Percentiles rank a stretch among this genome's conserved stretches.
These are phyloP conservation scores for Megaptera novaeangliae DNA, from an alignment of 2,113 vertebrate species.

Conservation along the genomic window DNA sequence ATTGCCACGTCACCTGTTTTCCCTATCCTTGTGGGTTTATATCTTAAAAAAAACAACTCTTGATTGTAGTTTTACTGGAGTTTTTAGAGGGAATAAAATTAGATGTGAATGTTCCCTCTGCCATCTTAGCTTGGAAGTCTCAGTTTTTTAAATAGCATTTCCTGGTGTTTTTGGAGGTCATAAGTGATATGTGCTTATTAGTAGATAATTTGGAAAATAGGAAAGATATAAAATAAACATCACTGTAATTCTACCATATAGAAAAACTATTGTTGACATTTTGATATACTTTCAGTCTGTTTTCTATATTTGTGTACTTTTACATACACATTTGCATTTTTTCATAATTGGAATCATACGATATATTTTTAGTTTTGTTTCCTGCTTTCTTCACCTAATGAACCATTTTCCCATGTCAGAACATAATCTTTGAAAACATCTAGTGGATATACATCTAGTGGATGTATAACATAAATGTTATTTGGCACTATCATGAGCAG, in stretches of 20 bases:
- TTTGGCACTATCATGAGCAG: background rate
- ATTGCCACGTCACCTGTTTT: background rate
- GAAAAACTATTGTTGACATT: background rate
- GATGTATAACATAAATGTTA: background rate
- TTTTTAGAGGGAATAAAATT: background rate
- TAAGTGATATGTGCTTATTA: background rate
- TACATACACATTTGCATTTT: background rate
- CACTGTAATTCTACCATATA: background rate
- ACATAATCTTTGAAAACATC: background rate
- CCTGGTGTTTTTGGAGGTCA: background rate
- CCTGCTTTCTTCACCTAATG: background rate
- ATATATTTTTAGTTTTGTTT: conserved; percentile 3
- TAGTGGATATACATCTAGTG: background rate
- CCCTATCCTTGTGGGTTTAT: background rate
- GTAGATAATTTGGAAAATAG: background rate
- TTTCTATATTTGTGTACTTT: background rate
- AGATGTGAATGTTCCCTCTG: background rate
- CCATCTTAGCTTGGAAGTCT: background rate
- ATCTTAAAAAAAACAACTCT: background rate
- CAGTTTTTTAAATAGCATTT: background rate
- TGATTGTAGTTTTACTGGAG: background rate
- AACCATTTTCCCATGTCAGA: background rate
- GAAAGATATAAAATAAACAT: background rate
- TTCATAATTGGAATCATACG: background rate
- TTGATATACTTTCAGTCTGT: background rate